Conservation (phyloP, 2,797 vertebrate species). For the Limnodromus scolopaceus region DNA sequence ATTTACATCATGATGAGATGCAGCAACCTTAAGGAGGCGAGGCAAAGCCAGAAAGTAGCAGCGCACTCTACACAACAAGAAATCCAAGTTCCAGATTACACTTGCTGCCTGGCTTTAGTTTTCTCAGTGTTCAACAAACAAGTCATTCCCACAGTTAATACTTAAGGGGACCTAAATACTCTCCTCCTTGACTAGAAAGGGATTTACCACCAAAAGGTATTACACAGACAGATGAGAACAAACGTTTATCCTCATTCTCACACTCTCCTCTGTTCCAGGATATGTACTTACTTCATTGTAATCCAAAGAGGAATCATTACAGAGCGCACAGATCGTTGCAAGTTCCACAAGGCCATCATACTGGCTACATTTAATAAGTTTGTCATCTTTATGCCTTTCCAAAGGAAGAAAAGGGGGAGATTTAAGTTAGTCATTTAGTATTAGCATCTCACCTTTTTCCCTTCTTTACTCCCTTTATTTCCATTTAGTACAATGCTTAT, state of each 20-base stretch:
- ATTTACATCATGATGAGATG: not conserved
- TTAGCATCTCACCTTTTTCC: not conserved
- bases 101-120: not conserved
- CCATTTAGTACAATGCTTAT: not conserved
- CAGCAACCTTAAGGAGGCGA: fast-evolving
- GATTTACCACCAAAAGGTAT: not conserved
- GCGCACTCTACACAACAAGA: not conserved
- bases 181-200: not conserved
- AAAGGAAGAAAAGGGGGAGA: slow-evolving; percentile 12
- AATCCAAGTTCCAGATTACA: not conserved
- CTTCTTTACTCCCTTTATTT: not conserved
- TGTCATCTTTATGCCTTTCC: slow-evolving; percentile 89
- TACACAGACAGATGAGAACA: not conserved
- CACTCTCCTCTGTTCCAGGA: not conserved
- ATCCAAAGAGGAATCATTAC: slow-evolving; percentile 98
- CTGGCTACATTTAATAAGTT: slow-evolving; percentile 84
- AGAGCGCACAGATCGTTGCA: slow-evolving; percentile 95
- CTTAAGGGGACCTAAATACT: not conserved
- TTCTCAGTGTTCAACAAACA: not conserved
- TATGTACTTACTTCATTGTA: slow-evolving; percentile 90
- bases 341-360: slow-evolving; percentile 93
- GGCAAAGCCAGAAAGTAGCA: not conserved
- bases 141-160: not conserved
- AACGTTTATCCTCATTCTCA: not conserved
- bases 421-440: not conserved